Conservation (phyloP, 2,888 invertebrate species). For the Lepidocyrtinus sp. region DNA sequence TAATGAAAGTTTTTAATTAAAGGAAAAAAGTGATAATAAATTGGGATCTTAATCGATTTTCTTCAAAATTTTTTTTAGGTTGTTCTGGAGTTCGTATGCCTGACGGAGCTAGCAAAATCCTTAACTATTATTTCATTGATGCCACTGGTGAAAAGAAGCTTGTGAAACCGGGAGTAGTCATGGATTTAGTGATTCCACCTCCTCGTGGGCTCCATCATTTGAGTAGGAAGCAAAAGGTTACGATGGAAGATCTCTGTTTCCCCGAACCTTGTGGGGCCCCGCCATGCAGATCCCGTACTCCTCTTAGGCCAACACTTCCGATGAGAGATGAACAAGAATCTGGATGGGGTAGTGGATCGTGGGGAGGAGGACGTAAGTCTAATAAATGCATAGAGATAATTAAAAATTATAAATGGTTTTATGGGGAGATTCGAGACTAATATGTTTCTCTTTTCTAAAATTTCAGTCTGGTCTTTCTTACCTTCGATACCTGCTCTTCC, state of each 20-base stretch:
- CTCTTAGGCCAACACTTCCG: conserved; percentile 39
- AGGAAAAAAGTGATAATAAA: too few relatives aligned
- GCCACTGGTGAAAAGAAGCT: conserved; percentile 61
- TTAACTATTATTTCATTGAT: conserved; percentile 60
- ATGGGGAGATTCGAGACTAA: conserved; percentile 6
- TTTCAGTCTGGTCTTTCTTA: conserved; percentile 28
- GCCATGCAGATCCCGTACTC: conserved; percentile 52
- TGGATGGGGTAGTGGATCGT: conserved; percentile 16
- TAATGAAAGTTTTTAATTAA: too few relatives aligned
- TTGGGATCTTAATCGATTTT: too few relatives aligned
- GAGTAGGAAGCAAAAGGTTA: conserved; percentile 42
- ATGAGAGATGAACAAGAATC: conserved; percentile 15
- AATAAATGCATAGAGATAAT: neutral
- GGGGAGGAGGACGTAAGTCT: conserved; percentile 20
- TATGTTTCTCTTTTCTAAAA: neutral
- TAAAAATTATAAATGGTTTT: neutral
- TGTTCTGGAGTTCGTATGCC: conserved; percentile 53
- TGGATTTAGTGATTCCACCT: conserved; percentile 58
- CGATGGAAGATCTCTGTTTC: conserved; percentile 66
- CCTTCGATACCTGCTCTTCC: conserved; percentile 22
- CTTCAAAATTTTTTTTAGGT: conserved; percentile 24
- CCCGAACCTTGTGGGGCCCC: conserved; percentile 58
- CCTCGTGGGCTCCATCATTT: conserved; percentile 50
- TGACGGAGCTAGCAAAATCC: conserved; percentile 39
- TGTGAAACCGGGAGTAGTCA: conserved; percentile 33